Evolutionary conservation across 2,113 vertebrate genomes (phyloP).

Genomic region (Neofelis nebulosa): DNA sequence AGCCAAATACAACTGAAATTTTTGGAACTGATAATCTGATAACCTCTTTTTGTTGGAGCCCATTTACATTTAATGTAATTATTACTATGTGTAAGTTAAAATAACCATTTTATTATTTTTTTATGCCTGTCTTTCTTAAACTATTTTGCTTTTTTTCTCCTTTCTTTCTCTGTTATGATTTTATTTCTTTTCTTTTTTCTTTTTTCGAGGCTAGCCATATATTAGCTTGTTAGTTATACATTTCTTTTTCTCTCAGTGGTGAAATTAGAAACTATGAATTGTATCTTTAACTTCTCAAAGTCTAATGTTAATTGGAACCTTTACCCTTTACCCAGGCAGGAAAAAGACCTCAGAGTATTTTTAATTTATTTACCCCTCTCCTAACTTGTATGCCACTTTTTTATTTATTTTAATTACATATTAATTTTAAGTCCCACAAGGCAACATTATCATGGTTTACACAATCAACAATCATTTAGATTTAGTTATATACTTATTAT

Average conservation of each 20-base stretch:
- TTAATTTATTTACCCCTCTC: not conserved
- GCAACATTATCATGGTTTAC: not conserved
- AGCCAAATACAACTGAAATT: not conserved
- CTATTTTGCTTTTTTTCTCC: not conserved
- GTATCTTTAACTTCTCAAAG: not conserved
- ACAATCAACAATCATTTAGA: not conserved
- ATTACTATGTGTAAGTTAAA: not conserved
- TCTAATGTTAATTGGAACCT: not conserved
- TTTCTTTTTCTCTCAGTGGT: not conserved
- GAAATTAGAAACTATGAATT: not conserved
- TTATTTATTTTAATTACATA: not conserved
- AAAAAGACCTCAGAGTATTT: not conserved
- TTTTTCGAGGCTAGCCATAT: not conserved
- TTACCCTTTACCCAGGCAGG: not conserved
- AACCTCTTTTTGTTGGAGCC: not conserved
- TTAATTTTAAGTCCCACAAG: not conserved
- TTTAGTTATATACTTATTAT: not conserved
- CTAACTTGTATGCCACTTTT: not conserved
- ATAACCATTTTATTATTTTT: not conserved
- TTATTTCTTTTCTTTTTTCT: too few species aligned
- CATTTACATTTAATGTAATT: not conserved
- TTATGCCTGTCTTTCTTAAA: not conserved
- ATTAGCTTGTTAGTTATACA: not conserved
- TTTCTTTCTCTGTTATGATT: not conserved
- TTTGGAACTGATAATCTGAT: not conserved